A percentile compares a stretch with the other conserved stretches of the same genome.
Conservation (phyloP, 2,113 vertebrate genomes). For the Orientallactaga bullata region DNA sequence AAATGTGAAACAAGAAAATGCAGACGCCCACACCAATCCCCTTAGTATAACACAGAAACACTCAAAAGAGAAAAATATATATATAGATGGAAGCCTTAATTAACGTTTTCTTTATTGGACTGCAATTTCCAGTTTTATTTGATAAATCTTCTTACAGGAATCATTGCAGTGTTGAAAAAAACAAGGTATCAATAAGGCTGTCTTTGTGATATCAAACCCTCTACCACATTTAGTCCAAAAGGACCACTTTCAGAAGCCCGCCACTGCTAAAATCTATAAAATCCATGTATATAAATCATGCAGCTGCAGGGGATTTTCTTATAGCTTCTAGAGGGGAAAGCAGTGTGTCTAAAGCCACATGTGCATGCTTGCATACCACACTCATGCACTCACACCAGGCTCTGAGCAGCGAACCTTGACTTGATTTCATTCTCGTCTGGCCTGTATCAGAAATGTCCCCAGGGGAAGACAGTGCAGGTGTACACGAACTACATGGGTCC, state of each 20-base stretch:
- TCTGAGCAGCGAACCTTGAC: background rate
- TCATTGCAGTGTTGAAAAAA: background rate
- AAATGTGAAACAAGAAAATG: background rate
- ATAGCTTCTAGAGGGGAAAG: background rate
- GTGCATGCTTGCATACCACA: no score
- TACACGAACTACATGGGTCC: background rate
- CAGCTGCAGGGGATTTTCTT: background rate
- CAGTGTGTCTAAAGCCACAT: no score
- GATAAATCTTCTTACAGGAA: slow-evolving; percentile 27
- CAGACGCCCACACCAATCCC: no score
- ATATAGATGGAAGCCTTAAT: background rate
- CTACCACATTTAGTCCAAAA: background rate
- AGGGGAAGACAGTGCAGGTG: background rate
- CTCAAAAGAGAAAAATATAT: background rate
- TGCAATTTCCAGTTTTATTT: slow-evolving; percentile 37
- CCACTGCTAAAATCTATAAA: background rate
- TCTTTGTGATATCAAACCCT: background rate
- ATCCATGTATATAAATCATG: background rate
- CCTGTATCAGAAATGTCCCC: background rate
- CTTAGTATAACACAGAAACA: no score
- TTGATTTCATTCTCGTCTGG: background rate
- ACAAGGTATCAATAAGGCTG: slow-evolving; percentile 11
- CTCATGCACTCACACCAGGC: rapidly evolving
- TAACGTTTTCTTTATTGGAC: background rate
- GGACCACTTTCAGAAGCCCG: background rate